These are phyloP conservation scores for Hippocampus abdominalis DNA, from an alignment of 2,113 vertebrate genomes.

Conservation along the genomic window DNA sequence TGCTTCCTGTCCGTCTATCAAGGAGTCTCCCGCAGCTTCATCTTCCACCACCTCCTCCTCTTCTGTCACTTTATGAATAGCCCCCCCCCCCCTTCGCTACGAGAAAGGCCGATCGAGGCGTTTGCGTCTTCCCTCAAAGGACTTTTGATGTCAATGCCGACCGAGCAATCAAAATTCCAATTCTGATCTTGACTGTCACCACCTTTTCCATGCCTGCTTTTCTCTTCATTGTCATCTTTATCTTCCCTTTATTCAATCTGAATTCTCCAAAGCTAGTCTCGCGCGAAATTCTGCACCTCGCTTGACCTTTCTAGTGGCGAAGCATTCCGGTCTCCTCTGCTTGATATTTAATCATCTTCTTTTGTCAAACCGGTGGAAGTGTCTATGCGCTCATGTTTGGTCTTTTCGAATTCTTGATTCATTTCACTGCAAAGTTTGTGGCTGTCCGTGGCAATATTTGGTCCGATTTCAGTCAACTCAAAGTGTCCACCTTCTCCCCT, in stretches of 20 bases:
- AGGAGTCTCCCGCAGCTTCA: conserved; percentile 24
- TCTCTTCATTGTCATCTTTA: neutral
- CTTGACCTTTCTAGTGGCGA: conserved; percentile 39
- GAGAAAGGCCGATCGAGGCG: conserved; percentile 26
- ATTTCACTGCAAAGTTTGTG: conserved; percentile 7
- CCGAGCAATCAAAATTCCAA: neutral
- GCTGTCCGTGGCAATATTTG: conserved; percentile 38
- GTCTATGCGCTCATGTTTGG: neutral
- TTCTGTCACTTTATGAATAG: conserved; percentile 29
- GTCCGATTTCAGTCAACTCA: conserved; percentile 11
- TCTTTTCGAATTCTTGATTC: neutral
- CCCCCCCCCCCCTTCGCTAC: conserved; percentile 3
- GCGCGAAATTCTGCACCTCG: neutral
- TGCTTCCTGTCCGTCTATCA: conserved; percentile 19
- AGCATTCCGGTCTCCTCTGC: conserved; percentile 16
- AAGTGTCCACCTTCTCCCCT: conserved; percentile 19
- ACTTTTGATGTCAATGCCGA: neutral
- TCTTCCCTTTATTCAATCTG: neutral
- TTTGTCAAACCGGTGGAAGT: conserved; percentile 23
- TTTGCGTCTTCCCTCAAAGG: neutral
- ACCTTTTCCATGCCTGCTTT: neutral
- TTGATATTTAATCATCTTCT: conserved; percentile 28
- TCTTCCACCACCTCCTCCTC: conserved; percentile 18
- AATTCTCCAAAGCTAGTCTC: too few relatives aligned
- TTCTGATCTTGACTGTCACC: neutral